Conservation (phyloP, 2,113 vertebrate genomes). For the Clarias gariepinus region DNA sequence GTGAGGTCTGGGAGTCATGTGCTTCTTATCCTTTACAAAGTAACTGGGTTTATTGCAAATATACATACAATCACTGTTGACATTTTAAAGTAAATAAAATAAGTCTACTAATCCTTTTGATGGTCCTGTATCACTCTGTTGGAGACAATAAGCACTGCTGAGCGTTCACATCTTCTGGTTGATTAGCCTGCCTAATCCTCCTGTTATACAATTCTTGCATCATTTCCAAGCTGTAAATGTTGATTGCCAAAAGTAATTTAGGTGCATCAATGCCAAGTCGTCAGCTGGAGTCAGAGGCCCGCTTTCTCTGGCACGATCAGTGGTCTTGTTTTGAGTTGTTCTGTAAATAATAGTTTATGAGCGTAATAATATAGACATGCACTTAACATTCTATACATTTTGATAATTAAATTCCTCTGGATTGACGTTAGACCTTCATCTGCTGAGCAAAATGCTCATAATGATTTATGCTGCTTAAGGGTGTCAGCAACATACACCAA, state of each 20-base stretch:
- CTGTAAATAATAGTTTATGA: background rate
- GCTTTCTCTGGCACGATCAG: background rate
- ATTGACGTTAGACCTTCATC: background rate
- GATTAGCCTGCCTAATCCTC: background rate
- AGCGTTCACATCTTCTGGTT: background rate
- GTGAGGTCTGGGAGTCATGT: background rate
- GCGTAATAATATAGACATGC: background rate
- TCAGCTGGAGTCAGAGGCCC: background rate
- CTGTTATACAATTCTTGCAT: background rate
- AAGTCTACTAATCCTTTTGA: background rate
- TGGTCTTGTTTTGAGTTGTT: background rate
- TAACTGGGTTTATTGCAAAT: background rate
- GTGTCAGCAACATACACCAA: constrained; percentile 1
- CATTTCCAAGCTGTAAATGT: background rate
- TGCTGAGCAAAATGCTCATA: background rate
- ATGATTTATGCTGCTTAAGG: background rate
- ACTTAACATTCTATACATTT: background rate
- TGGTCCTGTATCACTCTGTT: background rate
- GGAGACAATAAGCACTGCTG: background rate
- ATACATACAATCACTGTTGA: background rate
- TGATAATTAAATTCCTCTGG: background rate
- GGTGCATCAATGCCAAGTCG: background rate
- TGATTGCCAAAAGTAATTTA: background rate
- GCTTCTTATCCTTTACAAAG: background rate
- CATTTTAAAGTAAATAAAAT: background rate